These are phyloP conservation scores for Rattus rattus DNA, from an alignment of 2,113 vertebrate species.

Conservation along the genomic window DNA sequence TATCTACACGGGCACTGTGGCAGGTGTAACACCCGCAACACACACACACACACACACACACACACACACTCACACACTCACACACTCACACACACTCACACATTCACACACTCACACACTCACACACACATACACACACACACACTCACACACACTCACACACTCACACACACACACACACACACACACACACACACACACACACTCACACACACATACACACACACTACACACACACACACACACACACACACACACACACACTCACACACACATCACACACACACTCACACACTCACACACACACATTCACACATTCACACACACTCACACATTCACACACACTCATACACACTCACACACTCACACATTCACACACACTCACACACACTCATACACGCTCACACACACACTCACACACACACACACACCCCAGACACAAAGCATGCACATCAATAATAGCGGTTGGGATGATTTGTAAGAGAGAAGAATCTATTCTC, in stretches of 20 bases:
- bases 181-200: neutral
- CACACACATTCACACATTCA: too few species aligned
- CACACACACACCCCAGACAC: neutral
- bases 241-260: neutral
- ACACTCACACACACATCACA: too few species aligned
- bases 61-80: neutral
- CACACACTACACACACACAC: neutral
- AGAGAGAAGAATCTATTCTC: neutral
- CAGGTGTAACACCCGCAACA: neutral
- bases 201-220: neutral
- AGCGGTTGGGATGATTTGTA: neutral
- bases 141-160: neutral
- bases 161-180: too few species aligned
- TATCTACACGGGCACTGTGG: too few species aligned
- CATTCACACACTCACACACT: neutral
- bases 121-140: neutral
- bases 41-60: neutral
- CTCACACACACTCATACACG: neutral
- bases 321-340: neutral
- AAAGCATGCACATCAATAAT: neutral
- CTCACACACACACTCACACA: too few species aligned
- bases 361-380: neutral
- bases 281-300: neutral
- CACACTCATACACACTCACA: neutral
- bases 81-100: too few species aligned